These are phyloP conservation scores for Epinephelus lanceolatus DNA, from an alignment of 2,113 vertebrate species.

Conservation along the genomic window DNA sequence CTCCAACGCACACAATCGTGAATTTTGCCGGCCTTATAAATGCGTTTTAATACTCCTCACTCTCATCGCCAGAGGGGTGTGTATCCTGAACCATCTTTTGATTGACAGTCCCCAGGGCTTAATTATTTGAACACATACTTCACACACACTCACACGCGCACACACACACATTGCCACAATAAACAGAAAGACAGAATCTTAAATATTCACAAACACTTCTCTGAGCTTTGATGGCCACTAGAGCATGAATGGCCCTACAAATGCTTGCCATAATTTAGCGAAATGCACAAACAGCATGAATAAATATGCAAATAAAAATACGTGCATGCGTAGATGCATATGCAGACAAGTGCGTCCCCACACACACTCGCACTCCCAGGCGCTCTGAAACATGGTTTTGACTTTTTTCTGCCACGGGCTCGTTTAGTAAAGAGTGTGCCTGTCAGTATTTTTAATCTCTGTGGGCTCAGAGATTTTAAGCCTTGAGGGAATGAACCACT, in stretches of 20 bases:
- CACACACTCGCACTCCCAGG: constrained; percentile 8
- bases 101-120: constrained; percentile 56
- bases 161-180: constrained; percentile 7
- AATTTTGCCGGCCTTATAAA: constrained; percentile 40
- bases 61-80: constrained; percentile 37
- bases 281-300: constrained; percentile 39
- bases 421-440: constrained; percentile 17
- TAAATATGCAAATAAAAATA: constrained; percentile 49
- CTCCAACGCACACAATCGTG: not conserved
- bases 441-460: constrained; percentile 54
- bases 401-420: constrained; percentile 22
- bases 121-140: constrained; percentile 57
- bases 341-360: not conserved
- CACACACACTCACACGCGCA: not conserved
- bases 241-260: constrained; percentile 50
- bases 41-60: constrained; percentile 1
- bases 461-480: constrained; percentile 32
- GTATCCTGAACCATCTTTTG: constrained; percentile 42
- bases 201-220: constrained; percentile 50
- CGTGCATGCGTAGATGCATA: constrained; percentile 8
- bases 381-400: constrained; percentile 1
- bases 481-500: constrained; percentile 45
- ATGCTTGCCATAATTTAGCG: constrained; percentile 41
- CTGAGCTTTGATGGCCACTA: constrained; percentile 35
- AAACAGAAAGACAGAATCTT: constrained; percentile 26